A percentile compares a stretch with the other conserved stretches of the same genome.
Evolutionary conservation across 2,888 invertebrate species (phyloP).

Genomic region (Fissipunctia ypsillon): DNA sequence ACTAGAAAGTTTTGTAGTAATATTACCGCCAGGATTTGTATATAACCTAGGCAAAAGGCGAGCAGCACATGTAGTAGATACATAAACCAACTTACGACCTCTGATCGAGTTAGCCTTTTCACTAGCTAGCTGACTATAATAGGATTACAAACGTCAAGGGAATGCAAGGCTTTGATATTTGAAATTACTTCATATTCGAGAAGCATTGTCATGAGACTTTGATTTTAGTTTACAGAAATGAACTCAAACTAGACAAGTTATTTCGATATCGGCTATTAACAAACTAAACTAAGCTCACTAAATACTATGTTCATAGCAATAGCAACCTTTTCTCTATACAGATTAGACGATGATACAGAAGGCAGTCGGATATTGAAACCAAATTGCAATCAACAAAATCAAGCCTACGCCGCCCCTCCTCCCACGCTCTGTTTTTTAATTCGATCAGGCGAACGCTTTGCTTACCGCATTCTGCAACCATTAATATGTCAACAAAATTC

Average conservation of each 20-base stretch:
- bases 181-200: neutral
- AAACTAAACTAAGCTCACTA: neutral
- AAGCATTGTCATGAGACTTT: neutral
- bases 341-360: neutral
- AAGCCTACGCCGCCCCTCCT: constrained; percentile 4
- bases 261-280: neutral
- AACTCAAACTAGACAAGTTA: neutral
- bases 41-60: neutral
- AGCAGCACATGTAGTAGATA: neutral
- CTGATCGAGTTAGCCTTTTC: neutral
- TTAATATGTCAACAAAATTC: constrained; percentile 76
- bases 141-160: constrained; percentile 2
- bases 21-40: constrained; percentile 5
- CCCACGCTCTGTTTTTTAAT: constrained; percentile 44
- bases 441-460: constrained; percentile 44
- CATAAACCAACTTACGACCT: neutral
- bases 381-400: constrained; percentile 22
- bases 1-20: neutral
- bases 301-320: neutral
- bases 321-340: neutral
- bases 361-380: neutral
- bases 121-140: neutral
- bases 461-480: constrained; percentile 56
- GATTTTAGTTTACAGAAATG: neutral
- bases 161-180: neutral